Percentiles rank a stretch among this genome's conserved stretches.
These are phyloP conservation scores for Bettongia penicillata DNA, from an alignment of 2,113 vertebrate genomes.

Conservation along the genomic window DNA sequence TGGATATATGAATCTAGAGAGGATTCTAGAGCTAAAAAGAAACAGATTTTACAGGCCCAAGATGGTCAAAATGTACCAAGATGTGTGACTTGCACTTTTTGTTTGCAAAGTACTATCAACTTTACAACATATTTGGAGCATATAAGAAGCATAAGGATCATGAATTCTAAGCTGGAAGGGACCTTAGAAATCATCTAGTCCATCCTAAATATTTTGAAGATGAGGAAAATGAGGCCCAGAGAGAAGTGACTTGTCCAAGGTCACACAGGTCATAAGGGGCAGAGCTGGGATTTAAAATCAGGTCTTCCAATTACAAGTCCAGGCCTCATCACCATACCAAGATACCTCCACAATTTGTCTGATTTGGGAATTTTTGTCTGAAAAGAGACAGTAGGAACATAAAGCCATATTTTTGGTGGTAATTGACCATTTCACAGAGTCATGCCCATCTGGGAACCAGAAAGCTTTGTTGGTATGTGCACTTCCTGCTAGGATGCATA, in stretches of 20 bases:
- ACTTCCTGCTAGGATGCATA: background rate
- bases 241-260: background rate
- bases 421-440: background rate
- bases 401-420: background rate
- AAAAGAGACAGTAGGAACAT: background rate
- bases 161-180: background rate
- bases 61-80: background rate
- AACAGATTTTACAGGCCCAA: background rate
- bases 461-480: background rate
- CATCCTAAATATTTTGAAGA: background rate
- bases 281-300: background rate
- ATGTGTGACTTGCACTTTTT: background rate
- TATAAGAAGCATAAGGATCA: background rate
- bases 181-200: background rate
- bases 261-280: background rate
- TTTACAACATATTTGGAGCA: background rate
- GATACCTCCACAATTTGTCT: background rate
- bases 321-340: background rate
- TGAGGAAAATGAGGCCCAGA: background rate
- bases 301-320: background rate
- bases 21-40: background rate
- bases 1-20: background rate
- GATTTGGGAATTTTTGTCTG: background rate
- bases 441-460: too few species aligned
- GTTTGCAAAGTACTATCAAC: background rate